Base-by-base conservation (phyloP, 2,888 invertebrate species). In the Acronicta psi region DNA sequence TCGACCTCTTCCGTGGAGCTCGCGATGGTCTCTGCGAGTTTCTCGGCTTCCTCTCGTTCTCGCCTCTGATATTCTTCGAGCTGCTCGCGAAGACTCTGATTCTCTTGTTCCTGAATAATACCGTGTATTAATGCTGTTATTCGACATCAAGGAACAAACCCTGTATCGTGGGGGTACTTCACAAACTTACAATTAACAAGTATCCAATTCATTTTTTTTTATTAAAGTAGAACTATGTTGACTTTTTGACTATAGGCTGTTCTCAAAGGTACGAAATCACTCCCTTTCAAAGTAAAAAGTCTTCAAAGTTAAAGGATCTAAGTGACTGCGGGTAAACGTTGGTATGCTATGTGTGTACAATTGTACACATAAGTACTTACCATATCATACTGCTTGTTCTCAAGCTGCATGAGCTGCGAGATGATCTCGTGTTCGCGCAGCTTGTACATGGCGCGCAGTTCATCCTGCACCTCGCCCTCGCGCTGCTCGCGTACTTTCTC, bases 381-480 rank as follows among this genome's bases (percentile, higher is more conserved):
- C 94, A 95, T 94, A 64, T 95, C 95, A 36, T 86, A 93, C 69
- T 95, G 95, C 68, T 91, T 93, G 77, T 93, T 95, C 79, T 96
- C 95, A 1, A 95, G 83, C 79, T 95, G 95, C 89, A 95, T 93
- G 47, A 95, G 92, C 61, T 94, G 94, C 52, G 94, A 96, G 41
- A 95, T 84, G 67, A 95, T 89, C 82, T 95, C 94, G 71, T 95
- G 95, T 59, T 95, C 95, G 0, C 93, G 80, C 40, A 92, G 84
- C 73, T 92, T 90, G 77, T 94, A 89, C 75, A 88, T 80, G 1
- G 91, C 84, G 0, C 90, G 88, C 64, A 90, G 75, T 4, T 93
- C 95, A 43, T 92, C 94, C 11, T 91, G 92, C 4, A 87, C 85
- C 58, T 90, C 94, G 2, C 80, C 76, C 51, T 94, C 94, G 8